These are phyloP conservation scores for Platichthys flesus DNA, from an alignment of 2,113 vertebrate genomes.

Conservation along the genomic window DNA sequence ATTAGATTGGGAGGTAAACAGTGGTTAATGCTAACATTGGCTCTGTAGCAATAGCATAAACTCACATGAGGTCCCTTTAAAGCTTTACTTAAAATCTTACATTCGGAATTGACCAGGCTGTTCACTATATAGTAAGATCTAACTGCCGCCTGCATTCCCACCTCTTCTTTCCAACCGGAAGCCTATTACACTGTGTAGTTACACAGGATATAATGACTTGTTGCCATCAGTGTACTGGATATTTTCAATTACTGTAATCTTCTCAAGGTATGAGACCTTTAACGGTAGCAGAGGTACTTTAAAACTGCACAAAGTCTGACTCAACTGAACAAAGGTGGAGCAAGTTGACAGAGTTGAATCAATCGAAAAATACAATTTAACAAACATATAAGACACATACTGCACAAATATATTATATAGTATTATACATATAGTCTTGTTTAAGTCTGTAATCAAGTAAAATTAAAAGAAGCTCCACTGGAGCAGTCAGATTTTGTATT, in stretches of 20 bases:
- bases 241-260: conserved; percentile 6
- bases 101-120: not conserved
- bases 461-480: not conserved
- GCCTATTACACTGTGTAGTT: not conserved
- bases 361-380: not conserved
- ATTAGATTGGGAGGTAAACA: too few relatives aligned
- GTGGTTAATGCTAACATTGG: too few relatives aligned
- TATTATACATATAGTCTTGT: too few relatives aligned
- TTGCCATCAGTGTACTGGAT: not conserved
- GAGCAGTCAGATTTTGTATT: not conserved
- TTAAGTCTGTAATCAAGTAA: not conserved
- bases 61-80: too few relatives aligned
- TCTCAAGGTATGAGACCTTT: conserved; percentile 10
- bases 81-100: not conserved
- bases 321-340: not conserved
- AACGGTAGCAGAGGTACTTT: not conserved
- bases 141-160: too few relatives aligned
- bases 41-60: too few relatives aligned
- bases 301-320: not conserved
- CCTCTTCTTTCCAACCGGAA: not conserved
- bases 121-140: too few relatives aligned
- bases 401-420: not conserved
- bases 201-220: not conserved
- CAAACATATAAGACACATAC: not conserved
- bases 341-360: not conserved